phyloP scores from a whole-genome alignment of 2,888 invertebrate species.

The Vanessa cardui region DNA sequence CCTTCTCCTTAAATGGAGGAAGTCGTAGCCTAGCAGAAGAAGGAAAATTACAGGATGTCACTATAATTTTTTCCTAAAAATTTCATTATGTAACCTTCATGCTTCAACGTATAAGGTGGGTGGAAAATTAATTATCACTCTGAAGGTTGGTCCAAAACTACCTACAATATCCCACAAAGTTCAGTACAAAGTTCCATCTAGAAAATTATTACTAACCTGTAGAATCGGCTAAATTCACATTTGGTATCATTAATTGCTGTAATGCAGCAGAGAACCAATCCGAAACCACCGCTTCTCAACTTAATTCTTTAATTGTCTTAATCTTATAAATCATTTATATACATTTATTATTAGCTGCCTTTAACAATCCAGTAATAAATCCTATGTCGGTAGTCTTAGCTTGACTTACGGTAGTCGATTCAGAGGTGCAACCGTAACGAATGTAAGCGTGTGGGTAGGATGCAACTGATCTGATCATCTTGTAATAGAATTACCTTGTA shows the following conservation, averaged over 20 bases:
- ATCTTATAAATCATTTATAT: conserved; percentile 32
- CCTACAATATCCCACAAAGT: no score
- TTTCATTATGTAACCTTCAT: no score
- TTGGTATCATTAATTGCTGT: conserved; percentile 23
- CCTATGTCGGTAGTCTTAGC: conserved; percentile 28
- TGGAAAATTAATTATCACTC: no score
- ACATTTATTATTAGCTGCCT: conserved; percentile 29
- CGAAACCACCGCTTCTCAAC: conserved; percentile 17
- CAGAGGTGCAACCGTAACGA: conserved; percentile 39
- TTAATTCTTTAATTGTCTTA: conserved; percentile 35
- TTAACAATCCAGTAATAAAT: conserved; percentile 38
- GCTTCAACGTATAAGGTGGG: no score
- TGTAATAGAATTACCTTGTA: conserved; percentile 14
- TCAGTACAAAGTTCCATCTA: no score
- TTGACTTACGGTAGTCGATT: conserved; percentile 40
- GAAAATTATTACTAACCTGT: no score
- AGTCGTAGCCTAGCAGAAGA: no score
- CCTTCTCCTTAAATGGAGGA: no score
- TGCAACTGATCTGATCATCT: conserved; percentile 19
- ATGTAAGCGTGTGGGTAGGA: conserved; percentile 39
- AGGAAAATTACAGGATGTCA: no score
- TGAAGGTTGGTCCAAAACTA: no score
- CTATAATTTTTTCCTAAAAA: no score
- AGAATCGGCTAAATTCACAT: not conserved
- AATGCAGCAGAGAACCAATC: conserved; percentile 14